Evolutionary conservation across 2,113 vertebrate genomes (phyloP).

Genomic region (Hemiprocne comata): DNA sequence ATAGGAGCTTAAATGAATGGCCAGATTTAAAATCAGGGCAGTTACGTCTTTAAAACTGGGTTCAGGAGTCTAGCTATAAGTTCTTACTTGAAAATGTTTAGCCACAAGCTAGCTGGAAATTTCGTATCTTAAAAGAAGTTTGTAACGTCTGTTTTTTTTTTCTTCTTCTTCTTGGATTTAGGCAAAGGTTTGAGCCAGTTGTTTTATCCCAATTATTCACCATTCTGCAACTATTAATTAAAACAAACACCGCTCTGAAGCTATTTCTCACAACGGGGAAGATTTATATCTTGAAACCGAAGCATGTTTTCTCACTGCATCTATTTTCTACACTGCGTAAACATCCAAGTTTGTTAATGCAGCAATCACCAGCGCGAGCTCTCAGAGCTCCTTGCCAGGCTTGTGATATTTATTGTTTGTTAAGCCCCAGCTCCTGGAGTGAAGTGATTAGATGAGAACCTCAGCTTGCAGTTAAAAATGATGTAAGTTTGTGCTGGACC

Average conservation of each 20-base stretch:
- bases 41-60: background rate
- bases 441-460: constrained; percentile 23
- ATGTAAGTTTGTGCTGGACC: background rate
- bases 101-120: background rate
- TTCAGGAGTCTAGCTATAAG: background rate
- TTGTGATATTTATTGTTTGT: constrained; percentile 54
- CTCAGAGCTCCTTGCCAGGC: constrained; percentile 28
- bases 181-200: constrained; percentile 8
- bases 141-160: background rate
- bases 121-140: constrained; percentile 13
- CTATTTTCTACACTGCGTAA: constrained; percentile 43
- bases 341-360: constrained; percentile 53
- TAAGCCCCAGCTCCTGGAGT: constrained; percentile 33
- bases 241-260: constrained; percentile 59
- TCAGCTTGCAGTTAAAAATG: background rate
- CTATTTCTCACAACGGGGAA: constrained; percentile 39
- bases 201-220: constrained; percentile 49
- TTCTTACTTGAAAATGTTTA: background rate
- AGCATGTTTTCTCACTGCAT: constrained; percentile 41
- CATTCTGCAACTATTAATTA: constrained; percentile 57
- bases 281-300: constrained; percentile 61
- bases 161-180: background rate
- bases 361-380: background rate
- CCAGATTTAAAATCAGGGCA: background rate
- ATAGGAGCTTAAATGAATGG: background rate